Percentiles rank a stretch among this genome's conserved stretches.
Conservation (phyloP, 2,797 vertebrate species). For the Pteropus rufus region DNA sequence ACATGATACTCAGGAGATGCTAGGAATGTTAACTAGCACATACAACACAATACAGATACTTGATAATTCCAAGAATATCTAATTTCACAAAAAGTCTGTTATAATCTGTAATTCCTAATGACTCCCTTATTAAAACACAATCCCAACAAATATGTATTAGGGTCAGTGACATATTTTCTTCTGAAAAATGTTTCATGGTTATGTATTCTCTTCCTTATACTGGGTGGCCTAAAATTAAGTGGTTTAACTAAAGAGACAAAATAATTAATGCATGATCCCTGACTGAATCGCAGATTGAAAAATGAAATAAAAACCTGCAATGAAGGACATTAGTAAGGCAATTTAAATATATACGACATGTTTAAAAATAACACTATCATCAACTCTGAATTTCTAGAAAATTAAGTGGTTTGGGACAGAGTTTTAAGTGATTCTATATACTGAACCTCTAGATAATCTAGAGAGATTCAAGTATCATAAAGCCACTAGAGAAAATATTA, state of each 20-base stretch:
- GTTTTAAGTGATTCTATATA: background rate
- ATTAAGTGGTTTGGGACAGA: background rate
- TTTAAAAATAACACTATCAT: background rate
- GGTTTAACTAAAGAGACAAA: background rate
- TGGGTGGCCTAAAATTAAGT: conserved; percentile 22
- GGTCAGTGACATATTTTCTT: background rate
- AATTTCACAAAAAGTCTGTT: background rate
- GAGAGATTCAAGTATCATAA: background rate
- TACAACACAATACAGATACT: background rate
- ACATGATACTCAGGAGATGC: background rate
- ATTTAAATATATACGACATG: background rate
- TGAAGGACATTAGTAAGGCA: background rate
- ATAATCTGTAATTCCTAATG: background rate
- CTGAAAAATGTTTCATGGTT: background rate
- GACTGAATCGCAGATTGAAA: background rate
- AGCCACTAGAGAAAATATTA: conserved; percentile 7
- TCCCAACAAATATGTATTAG: background rate
- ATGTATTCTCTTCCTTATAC: background rate
- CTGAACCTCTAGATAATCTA: background rate
- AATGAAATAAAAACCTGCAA: conserved; percentile 20
- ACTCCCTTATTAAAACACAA: conserved; percentile 9
- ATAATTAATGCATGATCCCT: background rate
- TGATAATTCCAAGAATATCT: conserved; percentile 12
- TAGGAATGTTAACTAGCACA: background rate
- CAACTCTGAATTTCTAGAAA: conserved; percentile 23